phyloP scores from a whole-genome alignment of 92 coral and sea anemone species.

The Montipora capitata region DNA sequence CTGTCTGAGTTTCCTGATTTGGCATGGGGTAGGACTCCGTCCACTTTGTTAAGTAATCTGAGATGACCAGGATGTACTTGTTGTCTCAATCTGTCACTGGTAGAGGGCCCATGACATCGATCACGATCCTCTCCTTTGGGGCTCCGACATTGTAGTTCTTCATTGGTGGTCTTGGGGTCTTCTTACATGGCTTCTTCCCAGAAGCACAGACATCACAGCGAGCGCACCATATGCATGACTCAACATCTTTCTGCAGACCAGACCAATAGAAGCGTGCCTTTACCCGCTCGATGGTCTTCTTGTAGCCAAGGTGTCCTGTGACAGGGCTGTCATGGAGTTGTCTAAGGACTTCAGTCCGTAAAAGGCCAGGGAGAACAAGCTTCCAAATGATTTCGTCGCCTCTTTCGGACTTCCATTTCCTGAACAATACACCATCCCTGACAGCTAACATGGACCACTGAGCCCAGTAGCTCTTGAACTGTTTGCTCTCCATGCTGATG shows the following conservation, averaged over 20 bases:
- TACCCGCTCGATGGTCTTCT: constrained; percentile 26
- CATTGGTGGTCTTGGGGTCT: neutral
- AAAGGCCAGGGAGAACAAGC: constrained; percentile 9
- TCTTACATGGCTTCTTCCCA: constrained; percentile 38
- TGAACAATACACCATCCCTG: constrained; percentile 52
- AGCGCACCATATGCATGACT: constrained; percentile 6
- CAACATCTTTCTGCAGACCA: constrained; percentile 27
- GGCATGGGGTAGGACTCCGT: constrained; percentile 41
- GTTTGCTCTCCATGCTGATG: constrained; percentile 12
- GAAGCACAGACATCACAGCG: constrained; percentile 35
- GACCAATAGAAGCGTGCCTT: constrained; percentile 39
- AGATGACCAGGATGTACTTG: neutral
- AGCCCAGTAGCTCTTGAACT: constrained; percentile 34
- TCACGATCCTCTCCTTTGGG: neutral
- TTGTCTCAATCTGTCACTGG: neutral
- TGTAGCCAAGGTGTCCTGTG: constrained; percentile 54
- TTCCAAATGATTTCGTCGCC: constrained; percentile 9
- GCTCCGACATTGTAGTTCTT: no score
- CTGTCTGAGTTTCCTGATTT: constrained; percentile 36
- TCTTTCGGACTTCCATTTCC: constrained; percentile 44
- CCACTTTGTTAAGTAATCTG: constrained; percentile 47
- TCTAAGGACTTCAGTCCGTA: neutral
- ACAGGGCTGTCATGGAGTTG: constrained; percentile 36
- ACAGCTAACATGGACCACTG: constrained; percentile 39
- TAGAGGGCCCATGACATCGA: constrained; percentile 39